phyloP scores from a whole-genome alignment of 92 coral and sea anemone species.

The Actinernus sp. region DNA sequence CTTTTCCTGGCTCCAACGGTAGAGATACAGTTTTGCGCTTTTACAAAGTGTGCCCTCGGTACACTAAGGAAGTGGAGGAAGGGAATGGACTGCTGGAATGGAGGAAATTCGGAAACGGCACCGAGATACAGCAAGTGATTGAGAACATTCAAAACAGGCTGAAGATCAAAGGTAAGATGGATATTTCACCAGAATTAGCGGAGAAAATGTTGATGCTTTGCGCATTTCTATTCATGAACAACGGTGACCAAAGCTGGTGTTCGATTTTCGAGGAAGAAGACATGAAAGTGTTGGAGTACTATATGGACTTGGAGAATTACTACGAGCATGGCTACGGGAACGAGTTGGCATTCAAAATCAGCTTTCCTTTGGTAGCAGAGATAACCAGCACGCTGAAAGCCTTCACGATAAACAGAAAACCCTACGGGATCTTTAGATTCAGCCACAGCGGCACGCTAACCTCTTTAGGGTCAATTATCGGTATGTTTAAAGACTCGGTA shows the following conservation, averaged over 20 bases:
- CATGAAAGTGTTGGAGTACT: slow-evolving; percentile 49
- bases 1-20: slow-evolving; percentile 67
- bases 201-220: slow-evolving; percentile 56
- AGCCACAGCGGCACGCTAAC: slow-evolving; percentile 43
- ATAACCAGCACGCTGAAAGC: slow-evolving; percentile 38
- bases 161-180: slow-evolving; percentile 41
- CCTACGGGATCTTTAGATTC: slow-evolving; percentile 71
- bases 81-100: slow-evolving; percentile 35
- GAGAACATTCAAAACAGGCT: slow-evolving; percentile 28
- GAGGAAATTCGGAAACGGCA: slow-evolving; percentile 17
- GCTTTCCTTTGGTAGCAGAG: slow-evolving; percentile 59
- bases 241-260: slow-evolving; percentile 64
- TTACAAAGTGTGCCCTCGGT: slow-evolving; percentile 72
- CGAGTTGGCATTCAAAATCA: slow-evolving; percentile 40
- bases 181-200: slow-evolving; percentile 31
- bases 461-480: slow-evolving; percentile 39
- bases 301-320: slow-evolving; percentile 45
- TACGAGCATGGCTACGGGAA: slow-evolving; percentile 73
- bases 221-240: slow-evolving; percentile 53
- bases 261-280: slow-evolving; percentile 48
- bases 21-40: slow-evolving; percentile 74
- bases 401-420: slow-evolving; percentile 14
- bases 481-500: slow-evolving; percentile 37
- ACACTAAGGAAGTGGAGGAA: slow-evolving; percentile 35
- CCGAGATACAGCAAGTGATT: slow-evolving; percentile 61